A percentile compares a stretch with the other conserved stretches of the same genome.
Evolutionary conservation across 2,888 invertebrate species (phyloP).

Genomic region (Mimachlamys varia): DNA sequence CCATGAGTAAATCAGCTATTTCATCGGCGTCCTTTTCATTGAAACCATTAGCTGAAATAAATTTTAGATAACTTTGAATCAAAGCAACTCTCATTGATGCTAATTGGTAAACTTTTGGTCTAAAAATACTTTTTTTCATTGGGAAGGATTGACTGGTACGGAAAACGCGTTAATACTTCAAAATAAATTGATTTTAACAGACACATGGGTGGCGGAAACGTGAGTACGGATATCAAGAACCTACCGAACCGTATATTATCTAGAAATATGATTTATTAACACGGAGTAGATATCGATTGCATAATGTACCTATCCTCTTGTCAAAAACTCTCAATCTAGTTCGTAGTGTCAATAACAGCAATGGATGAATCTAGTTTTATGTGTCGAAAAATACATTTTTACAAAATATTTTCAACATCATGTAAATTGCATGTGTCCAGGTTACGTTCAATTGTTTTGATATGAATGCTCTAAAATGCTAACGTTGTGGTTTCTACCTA

Average conservation of each 20-base stretch:
- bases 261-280: too few relatives aligned
- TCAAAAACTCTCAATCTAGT: background rate
- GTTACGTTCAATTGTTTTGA: background rate
- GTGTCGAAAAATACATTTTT: background rate
- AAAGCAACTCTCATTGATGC: background rate
- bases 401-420: background rate
- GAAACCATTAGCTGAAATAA: constrained; percentile 65
- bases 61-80: background rate
- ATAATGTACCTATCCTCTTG: background rate
- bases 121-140: background rate
- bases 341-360: background rate
- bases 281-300: background rate
- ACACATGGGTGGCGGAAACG: too few relatives aligned
- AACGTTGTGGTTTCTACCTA: background rate
- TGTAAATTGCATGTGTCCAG: background rate
- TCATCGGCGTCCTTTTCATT: constrained; percentile 64
- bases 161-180: background rate
- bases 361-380: background rate
- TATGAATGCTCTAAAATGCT: background rate
- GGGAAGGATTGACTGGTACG: background rate
- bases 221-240: too few relatives aligned
- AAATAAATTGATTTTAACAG: too few relatives aligned
- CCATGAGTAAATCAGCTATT: constrained; percentile 62
- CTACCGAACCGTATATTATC: too few relatives aligned
- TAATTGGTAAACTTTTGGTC: background rate